Percentiles rank a stretch among this genome's conserved stretches.
These are phyloP conservation scores for Chionodraco myersi DNA, from an alignment of 2,113 vertebrate genomes.

Conservation along the genomic window DNA sequence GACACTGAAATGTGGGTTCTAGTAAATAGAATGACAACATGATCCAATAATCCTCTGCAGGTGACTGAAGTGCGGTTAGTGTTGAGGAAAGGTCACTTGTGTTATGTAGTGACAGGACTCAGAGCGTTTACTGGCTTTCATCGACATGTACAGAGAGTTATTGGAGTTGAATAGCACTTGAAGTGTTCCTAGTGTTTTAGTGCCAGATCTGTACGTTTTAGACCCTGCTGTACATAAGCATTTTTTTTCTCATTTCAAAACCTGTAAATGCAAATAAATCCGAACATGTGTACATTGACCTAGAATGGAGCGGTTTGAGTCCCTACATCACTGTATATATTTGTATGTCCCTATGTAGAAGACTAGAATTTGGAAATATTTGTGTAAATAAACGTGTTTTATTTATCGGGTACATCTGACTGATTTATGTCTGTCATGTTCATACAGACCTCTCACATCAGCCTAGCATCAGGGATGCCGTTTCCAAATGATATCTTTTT, in stretches of 20 bases:
- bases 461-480: too few species aligned
- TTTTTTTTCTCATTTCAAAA: constrained; percentile 46
- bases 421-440: constrained; percentile 33
- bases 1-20: constrained; percentile 34
- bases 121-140: constrained; percentile 21
- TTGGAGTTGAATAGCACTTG: constrained; percentile 61
- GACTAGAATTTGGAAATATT: constrained; percentile 80
- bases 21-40: constrained; percentile 9
- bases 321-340: constrained; percentile 81
- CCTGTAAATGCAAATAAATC: constrained; percentile 68
- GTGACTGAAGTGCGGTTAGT: constrained; percentile 40
- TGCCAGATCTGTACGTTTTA: constrained; percentile 70
- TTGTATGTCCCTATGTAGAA: constrained; percentile 81
- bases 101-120: constrained; percentile 23
- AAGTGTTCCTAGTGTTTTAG: constrained; percentile 63
- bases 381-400: constrained; percentile 85
- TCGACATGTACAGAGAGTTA: constrained; percentile 31
- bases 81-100: constrained; percentile 14
- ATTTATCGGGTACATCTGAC: constrained; percentile 74
- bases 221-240: constrained; percentile 70
- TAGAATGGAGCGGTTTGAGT: constrained; percentile 68
- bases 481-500: neutral
- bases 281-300: constrained; percentile 63
- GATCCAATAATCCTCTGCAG: constrained; percentile 8
- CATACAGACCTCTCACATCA: neutral